Conservation (phyloP, 2,113 vertebrate species). For the Calidris pygmaea region DNA sequence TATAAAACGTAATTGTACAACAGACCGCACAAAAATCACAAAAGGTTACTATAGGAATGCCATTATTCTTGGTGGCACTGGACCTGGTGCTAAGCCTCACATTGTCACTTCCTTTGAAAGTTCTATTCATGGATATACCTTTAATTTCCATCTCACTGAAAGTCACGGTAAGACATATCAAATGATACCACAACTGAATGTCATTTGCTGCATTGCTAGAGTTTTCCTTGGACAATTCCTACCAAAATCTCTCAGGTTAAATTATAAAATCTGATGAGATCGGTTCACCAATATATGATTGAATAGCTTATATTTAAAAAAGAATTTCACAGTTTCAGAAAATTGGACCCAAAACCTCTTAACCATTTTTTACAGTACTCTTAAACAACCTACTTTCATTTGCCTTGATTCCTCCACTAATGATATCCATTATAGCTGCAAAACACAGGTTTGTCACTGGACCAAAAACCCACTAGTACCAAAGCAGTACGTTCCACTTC, state of each 20-base stretch:
- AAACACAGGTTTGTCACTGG: neutral
- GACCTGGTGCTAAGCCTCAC: neutral
- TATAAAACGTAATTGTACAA: neutral
- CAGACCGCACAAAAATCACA: neutral
- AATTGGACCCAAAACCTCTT: rapidly evolving
- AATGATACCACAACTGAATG: rapidly evolving
- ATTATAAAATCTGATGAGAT: neutral
- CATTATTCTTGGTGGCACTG: neutral
- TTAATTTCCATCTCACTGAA: neutral
- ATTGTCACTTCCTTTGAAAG: neutral
- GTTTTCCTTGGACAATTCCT: neutral
- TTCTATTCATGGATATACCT: rapidly evolving
- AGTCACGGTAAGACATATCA: neutral
- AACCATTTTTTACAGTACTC: neutral
- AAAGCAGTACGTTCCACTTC: neutral
- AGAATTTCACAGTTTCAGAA: neutral
- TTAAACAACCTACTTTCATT: neutral
- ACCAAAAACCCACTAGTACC: neutral
- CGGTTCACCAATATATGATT: rapidly evolving
- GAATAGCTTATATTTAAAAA: neutral
- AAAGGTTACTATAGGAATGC: neutral
- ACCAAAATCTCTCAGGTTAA: neutral
- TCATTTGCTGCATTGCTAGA: neutral
- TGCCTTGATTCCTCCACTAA: neutral
- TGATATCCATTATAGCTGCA: neutral